Conservation (phyloP, 2,797 vertebrate genomes). For the Chaetodon trifasciatus region DNA sequence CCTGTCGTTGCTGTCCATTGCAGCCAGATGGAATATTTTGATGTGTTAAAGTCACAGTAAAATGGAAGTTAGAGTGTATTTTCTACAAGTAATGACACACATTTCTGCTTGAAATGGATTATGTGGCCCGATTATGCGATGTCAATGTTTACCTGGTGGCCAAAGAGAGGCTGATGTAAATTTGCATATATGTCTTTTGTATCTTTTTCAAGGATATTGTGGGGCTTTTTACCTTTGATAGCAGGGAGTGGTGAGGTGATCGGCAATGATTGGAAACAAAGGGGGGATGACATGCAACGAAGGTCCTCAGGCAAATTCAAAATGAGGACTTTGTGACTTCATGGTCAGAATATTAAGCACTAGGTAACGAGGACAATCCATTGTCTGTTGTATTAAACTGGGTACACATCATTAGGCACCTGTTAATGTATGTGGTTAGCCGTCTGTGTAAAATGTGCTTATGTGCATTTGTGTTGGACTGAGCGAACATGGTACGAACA, state of each 20-base stretch:
- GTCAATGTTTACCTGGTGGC: background rate
- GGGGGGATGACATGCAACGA: background rate
- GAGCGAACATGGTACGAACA: slow-evolving; percentile 24
- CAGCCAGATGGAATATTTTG: background rate
- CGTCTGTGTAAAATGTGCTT: background rate
- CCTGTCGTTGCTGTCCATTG: slow-evolving; percentile 3
- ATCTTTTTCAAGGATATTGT: background rate
- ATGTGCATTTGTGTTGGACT: slow-evolving; percentile 17
- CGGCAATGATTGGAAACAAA: background rate
- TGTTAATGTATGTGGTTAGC: slow-evolving; percentile 4
- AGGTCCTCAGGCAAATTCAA: background rate
- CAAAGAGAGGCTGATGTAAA: background rate
- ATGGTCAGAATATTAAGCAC: background rate
- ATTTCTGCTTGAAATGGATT: background rate
- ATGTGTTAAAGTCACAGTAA: background rate
- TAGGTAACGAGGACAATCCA: background rate
- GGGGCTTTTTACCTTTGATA: background rate
- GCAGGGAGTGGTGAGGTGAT: background rate
- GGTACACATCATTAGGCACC: background rate
- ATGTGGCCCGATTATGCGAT: background rate
- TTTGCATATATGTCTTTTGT: background rate
- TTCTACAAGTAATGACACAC: background rate
- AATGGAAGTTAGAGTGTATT: background rate
- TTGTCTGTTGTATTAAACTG: background rate
- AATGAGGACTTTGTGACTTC: background rate